Evolutionary conservation across 2,888 invertebrate genomes (phyloP).

Genomic region (Boloria euphrosyne): DNA sequence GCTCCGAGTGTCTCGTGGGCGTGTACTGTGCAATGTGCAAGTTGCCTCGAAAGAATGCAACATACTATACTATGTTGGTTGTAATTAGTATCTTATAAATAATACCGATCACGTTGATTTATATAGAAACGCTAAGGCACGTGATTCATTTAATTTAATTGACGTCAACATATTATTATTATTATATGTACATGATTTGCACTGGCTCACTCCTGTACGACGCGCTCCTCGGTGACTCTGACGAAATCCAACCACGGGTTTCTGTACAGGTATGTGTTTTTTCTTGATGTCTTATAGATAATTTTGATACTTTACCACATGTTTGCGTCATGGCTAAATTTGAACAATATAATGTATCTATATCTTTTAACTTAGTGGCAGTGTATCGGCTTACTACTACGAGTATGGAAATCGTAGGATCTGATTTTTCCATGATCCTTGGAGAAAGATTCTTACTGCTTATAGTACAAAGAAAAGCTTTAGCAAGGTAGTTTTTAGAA

Average conservation of each 20-base stretch:
- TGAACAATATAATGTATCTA: slow-evolving; percentile 1
- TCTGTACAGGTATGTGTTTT: slow-evolving; percentile 55
- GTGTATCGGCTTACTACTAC: background rate
- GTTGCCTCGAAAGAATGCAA: slow-evolving; percentile 1
- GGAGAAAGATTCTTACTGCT: too few species aligned
- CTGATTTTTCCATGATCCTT: too few species aligned
- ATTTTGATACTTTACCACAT: slow-evolving; percentile 46
- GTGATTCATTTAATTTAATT: slow-evolving; percentile 45
- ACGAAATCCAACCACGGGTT: slow-evolving; percentile 50
- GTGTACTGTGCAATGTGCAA: background rate
- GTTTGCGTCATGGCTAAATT: slow-evolving; percentile 57
- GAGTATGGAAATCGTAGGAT: too few species aligned
- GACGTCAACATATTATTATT: slow-evolving; percentile 24
- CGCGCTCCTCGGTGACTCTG: slow-evolving; percentile 50
- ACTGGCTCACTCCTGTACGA: slow-evolving; percentile 50
- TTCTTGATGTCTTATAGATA: slow-evolving; percentile 40
- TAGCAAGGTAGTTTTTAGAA: too few species aligned
- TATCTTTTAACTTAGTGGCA: background rate
- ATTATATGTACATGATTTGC: slow-evolving; percentile 21
- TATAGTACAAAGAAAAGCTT: too few species aligned
- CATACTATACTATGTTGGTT: background rate
- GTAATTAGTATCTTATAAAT: slow-evolving; percentile 21
- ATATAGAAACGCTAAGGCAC: slow-evolving; percentile 46
- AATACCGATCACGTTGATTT: slow-evolving; percentile 25
- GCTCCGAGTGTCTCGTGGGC: background rate